phyloP scores from a whole-genome alignment of 2,113 vertebrate species.

The Australoheros scitulus region DNA sequence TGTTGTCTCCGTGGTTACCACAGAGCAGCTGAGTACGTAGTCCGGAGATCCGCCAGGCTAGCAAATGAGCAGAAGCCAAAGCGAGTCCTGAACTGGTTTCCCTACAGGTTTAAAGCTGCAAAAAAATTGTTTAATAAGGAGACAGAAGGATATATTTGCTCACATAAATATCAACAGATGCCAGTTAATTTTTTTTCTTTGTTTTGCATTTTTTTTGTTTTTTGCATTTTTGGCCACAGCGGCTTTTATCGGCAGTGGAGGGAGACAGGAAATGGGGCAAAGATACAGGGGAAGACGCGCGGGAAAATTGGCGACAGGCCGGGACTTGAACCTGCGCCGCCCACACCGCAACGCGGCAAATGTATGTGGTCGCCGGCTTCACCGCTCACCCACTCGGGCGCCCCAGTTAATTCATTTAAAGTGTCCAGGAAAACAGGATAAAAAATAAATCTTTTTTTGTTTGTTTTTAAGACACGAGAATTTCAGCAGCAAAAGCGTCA shows the following conservation, averaged over 20 bases:
- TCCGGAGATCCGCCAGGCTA: slow-evolving; percentile 72
- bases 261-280: too few relatives aligned
- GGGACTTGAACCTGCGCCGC: too few relatives aligned
- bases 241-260: too few relatives aligned
- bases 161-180: not conserved
- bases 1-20: slow-evolving; percentile 81
- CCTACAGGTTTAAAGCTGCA: slow-evolving; percentile 30
- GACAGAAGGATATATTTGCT: not conserved
- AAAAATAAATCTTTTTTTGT: not conserved
- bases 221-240: too few relatives aligned
- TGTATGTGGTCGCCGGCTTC: too few relatives aligned
- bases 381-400: too few relatives aligned
- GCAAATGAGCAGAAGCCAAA: slow-evolving; percentile 69
- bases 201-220: too few relatives aligned
- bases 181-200: not conserved
- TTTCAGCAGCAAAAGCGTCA: not conserved
- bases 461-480: not conserved
- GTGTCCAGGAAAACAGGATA: not conserved
- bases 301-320: too few relatives aligned
- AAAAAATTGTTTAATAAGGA: not conserved
- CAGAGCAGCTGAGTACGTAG: slow-evolving; percentile 75
- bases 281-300: too few relatives aligned
- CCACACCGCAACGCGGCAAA: too few relatives aligned
- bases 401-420: not conserved
- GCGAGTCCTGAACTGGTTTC: slow-evolving; percentile 33